A percentile compares a stretch with the other conserved stretches of the same genome.
Evolutionary conservation across 2,888 invertebrate species (phyloP).

Genomic region (Caenorhabditis imperialis): DNA sequence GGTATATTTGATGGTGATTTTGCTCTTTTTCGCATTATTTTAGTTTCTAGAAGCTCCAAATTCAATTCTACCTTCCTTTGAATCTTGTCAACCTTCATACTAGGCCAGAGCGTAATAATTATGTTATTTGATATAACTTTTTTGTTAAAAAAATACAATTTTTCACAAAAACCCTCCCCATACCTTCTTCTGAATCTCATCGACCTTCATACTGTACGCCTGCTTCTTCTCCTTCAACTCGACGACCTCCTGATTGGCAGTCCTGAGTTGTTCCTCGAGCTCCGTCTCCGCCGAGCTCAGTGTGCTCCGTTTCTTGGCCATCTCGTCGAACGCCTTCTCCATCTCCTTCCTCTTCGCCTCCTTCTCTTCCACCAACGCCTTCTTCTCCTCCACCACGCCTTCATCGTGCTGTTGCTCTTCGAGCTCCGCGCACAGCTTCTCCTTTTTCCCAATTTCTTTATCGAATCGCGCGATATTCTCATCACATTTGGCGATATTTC

Average conservation of each 20-base stretch:
- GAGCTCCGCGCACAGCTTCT: conserved; percentile 23
- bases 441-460: conserved; percentile 44
- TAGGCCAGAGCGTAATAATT: too few species aligned
- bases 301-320: conserved; percentile 5
- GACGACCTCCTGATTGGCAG: neutral
- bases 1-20: too few species aligned
- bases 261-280: conserved; percentile 17
- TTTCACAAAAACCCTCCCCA: too few species aligned
- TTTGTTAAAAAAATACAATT: too few species aligned
- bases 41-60: too few species aligned
- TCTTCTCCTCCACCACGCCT: conserved; percentile 78
- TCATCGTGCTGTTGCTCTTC: conserved; percentile 21
- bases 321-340: conserved; percentile 7
- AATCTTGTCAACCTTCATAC: too few species aligned
- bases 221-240: conserved; percentile 9
- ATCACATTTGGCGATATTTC: conserved; percentile 79
- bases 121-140: too few species aligned
- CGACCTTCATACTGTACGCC: neutral
- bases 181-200: conserved; percentile 36
- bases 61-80: too few species aligned
- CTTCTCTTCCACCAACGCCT: conserved; percentile 80
- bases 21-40: too few species aligned
- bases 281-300: conserved; percentile 15
- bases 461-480: conserved; percentile 31
- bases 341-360: conserved; percentile 18